Evolutionary conservation across 2,888 invertebrate species (phyloP).

Genomic region (Phaonia tiefii): DNA sequence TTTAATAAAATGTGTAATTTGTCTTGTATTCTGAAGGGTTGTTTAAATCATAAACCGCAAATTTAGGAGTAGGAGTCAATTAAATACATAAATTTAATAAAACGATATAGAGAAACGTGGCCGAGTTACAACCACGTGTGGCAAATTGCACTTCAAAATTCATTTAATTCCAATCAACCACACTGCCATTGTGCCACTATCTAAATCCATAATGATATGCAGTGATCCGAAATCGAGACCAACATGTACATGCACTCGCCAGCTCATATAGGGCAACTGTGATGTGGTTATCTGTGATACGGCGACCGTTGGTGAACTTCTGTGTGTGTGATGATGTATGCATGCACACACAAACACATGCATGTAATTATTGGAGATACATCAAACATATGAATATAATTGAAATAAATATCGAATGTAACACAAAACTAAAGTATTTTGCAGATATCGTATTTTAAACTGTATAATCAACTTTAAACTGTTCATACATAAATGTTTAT

Average conservation of each 20-base stretch:
- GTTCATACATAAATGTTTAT: too few relatives aligned
- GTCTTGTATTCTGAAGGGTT: too few relatives aligned
- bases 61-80: conserved; percentile 61
- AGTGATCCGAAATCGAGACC: not conserved
- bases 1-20: too few relatives aligned
- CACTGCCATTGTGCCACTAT: not conserved
- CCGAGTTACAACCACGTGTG: not conserved
- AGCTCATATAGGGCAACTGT: too few relatives aligned
- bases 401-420: conserved; percentile 4
- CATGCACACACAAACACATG: not conserved
- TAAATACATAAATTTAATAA: conserved; percentile 52
- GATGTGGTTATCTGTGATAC: not conserved
- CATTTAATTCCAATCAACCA: not conserved
- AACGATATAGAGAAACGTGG: conserved; percentile 9
- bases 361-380: not conserved
- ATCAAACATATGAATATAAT: conserved; percentile 11
- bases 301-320: not conserved
- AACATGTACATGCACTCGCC: not conserved
- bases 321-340: not conserved
- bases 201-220: not conserved
- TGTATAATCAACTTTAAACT: too few relatives aligned
- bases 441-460: too few relatives aligned
- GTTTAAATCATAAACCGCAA: conserved; percentile 50
- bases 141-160: conserved; percentile 16
- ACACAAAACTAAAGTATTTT: too few relatives aligned